Base-by-base conservation (phyloP, 2,888 invertebrate species). In the Sabatieria punctata region DNA sequence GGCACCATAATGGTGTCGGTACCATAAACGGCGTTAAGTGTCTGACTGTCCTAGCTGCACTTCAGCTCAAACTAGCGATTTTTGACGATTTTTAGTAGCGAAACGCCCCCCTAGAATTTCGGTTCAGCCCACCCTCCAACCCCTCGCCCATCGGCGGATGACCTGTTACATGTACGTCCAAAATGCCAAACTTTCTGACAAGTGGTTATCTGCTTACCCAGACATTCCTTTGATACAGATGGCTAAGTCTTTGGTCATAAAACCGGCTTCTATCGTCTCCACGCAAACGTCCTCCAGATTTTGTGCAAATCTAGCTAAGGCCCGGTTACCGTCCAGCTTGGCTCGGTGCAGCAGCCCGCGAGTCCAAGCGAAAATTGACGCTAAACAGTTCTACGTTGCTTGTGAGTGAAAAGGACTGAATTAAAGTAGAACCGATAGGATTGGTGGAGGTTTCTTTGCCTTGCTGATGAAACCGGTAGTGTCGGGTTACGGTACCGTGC, bases 361-460 rank as follows among this genome's bases (percentile, higher is more conserved):
- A 0, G 89, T 86, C 97, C 97, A 97, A 1, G 97, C 97, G 69
- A 91, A 97, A 62, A 97, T 95, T 1, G 93, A 95, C 22, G 95
- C 75, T 73, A n/a, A n/a, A n/a, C n/a, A n/a, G n/a, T 36, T 11
- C 36, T 4, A 36, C 4, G 36, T 15, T 36, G 19, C 19, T 4
- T 36, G 15, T 11, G 36, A n/a, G 23, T 22, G 41, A n/a, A 15
- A 11, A 36, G 15, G 15, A 8, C 15, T 21, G 23, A 19, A 36
- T 13, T 30, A 1, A 26, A 25, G 25, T 51, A 59, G 44, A 55
- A 72, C 74, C 95, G 62, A 97, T 93, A 0, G 95, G 88, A 69
- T 97, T 97, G 43, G 95, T 97, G 26, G 93, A 93, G 0, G 97
- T 97, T 71, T 93, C 93, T 68, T 91, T 83, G 53, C 93, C 93